phyloP scores from a whole-genome alignment of 2,113 vertebrate genomes.

The Calypte anna region DNA sequence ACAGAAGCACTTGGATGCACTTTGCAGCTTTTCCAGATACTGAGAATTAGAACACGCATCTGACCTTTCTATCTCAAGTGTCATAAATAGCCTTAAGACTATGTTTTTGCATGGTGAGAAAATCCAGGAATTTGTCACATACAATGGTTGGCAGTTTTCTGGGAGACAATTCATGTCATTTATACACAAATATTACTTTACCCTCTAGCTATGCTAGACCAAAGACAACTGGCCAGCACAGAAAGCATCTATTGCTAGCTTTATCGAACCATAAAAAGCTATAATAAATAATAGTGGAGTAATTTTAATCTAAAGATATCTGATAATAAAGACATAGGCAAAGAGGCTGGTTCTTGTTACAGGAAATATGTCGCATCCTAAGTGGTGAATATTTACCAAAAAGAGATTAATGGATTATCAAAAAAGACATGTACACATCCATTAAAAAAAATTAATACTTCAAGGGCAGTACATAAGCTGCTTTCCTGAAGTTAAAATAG shows the following conservation, averaged over 20 bases:
- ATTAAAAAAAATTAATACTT: background rate
- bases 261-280: background rate
- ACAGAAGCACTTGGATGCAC: background rate
- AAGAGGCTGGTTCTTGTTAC: background rate
- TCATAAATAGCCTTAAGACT: background rate
- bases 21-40: background rate
- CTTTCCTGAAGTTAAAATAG: background rate
- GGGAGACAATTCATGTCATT: background rate
- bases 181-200: background rate
- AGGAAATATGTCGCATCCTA: background rate
- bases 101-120: background rate
- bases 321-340: background rate
- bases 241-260: background rate
- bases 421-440: background rate
- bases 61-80: background rate
- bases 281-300: background rate
- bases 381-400: background rate
- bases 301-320: background rate
- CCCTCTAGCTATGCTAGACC: background rate
- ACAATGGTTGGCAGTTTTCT: background rate
- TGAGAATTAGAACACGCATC: background rate
- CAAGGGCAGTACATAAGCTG: background rate
- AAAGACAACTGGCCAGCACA: background rate
- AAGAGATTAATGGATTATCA: background rate
- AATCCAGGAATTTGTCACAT: background rate